These are phyloP conservation scores for Pelobates fuscus DNA, from an alignment of 2,113 vertebrate species.

Conservation along the genomic window DNA sequence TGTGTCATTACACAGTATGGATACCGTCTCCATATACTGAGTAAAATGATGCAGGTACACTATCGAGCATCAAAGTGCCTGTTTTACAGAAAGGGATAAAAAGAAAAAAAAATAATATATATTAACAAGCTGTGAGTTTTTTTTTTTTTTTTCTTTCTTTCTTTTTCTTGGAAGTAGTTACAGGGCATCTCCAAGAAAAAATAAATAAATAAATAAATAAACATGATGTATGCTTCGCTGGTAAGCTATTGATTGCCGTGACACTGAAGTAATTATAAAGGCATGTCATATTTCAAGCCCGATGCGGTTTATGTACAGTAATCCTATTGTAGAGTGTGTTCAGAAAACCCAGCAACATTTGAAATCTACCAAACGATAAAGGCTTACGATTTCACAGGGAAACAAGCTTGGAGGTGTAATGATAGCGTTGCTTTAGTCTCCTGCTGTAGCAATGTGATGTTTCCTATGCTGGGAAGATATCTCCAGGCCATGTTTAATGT, in stretches of 20 bases:
- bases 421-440: background rate
- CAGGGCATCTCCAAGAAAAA: background rate
- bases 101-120: too few species aligned
- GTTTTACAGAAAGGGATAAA: too few species aligned
- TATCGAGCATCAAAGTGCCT: too few species aligned
- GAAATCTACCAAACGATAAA: background rate
- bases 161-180: background rate
- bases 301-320: background rate
- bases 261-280: slow-evolving; percentile 6
- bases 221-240: slow-evolving; percentile 1
- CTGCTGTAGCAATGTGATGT: slow-evolving; percentile 29
- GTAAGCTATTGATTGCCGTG: background rate
- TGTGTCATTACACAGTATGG: too few species aligned
- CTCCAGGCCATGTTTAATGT: slow-evolving; percentile 21
- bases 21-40: too few species aligned
- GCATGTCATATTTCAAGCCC: slow-evolving; percentile 1
- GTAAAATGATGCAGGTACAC: too few species aligned
- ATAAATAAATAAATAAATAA: background rate
- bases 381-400: background rate
- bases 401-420: slow-evolving; percentile 10
- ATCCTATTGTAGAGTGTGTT: background rate
- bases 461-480: slow-evolving; percentile 10
- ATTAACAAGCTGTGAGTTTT: too few species aligned
- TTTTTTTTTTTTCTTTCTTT: too few species aligned
- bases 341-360: background rate